Evolutionary conservation across 2,888 invertebrate species (phyloP), one percentile per base, ranked within the genome.

Genomic region (Panzeria rudis): DNA sequence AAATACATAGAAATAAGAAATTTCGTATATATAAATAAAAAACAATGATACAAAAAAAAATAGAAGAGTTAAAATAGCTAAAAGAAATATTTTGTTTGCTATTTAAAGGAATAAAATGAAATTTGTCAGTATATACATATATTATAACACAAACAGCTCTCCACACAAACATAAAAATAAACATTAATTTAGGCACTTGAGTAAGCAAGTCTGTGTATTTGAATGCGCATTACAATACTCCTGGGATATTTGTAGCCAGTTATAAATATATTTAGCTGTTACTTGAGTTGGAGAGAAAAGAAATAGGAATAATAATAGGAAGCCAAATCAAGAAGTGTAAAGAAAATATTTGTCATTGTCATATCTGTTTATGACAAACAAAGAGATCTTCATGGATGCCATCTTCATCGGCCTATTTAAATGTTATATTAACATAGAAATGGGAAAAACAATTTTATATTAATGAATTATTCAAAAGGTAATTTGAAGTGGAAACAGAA

Each of bases 381-480:
- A 35, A 66, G 11, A 38, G 2, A 9, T 11, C 13, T 29, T 13
- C 7, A 0, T 8, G 9, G 5, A 38, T 20, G 17, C 1, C 25
- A n/a, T 4, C 15, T 23, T 0, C 25, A 8, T 2, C 7, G 5
- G 23, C 2, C 0, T 9, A 11, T 6, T 4, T 41, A 20, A 20
- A 3, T 52, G 11, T 32, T 35, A 52, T 69, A 52, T 17, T 61
- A 11, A 6, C 11, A 13, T 20, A 17, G 11, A 81, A 62, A 44
- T 73, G 54, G 23, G 23, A 72, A 72, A 47, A 69, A 64, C 56
- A 54, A 72, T 64, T 72, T 72, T 17, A 15, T 25, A 17, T 50
- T 66, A 72, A 80, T 80, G 64, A 72, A 80, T 80, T 80, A 72
- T 80, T 80, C 64, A 80, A 80, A 72, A 56, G 56, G 25, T 47